Evolutionary conservation across 2,888 invertebrate species (phyloP), one percentile per base, ranked within the genome.

Genomic region (Xestoiulus laeticollis): DNA sequence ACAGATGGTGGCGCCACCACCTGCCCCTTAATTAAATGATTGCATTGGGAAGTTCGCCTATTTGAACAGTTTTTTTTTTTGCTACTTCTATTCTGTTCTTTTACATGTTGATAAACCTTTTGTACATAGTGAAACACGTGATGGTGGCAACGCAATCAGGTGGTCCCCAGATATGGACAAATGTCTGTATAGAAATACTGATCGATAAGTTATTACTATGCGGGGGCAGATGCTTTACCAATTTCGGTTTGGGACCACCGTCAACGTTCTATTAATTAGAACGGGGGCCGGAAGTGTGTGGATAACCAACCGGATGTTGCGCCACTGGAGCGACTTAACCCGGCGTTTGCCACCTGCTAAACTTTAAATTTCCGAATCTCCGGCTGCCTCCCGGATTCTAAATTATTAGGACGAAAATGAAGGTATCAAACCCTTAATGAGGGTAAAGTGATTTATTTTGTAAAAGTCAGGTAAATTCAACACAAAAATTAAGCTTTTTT

Each of bases 241-340:
- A 59, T 59, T 59, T 59, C n/a, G 19, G 59, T 59, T 59, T 19
- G 0, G 48, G 16, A 48, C 48, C 48, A 48, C 0, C 14, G 19
- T 19, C 59, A 59, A 59, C 68, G 68, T 68, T 68, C 68, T 68
- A 68, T 68, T 68, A 68, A 68, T 68, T 26, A 26, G 68, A 68
- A 68, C 68, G 26, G 26, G 10, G 26, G 26, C 26, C 68, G 68
- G 68, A 68, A 68, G 26, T 8, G 12, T 26, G 5, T 22, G 68
- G 26, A 26, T 26, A 26, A 26, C 22, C 0, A 6, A 68, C 5
- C 68, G 68, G 68, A 68, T 68, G 68, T 68, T 10, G 26, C 68
- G 5, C 68, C 10, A 26, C 12, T 59, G 53, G 68, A 26, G 12
- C 68, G 68, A 12, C 1, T 59, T 59, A 8, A 59, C 19, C n/a